A percentile compares a stretch with the other conserved stretches of the same genome.
Evolutionary conservation across 2,888 invertebrate genomes (phyloP).

Genomic region (Eilema caniola): DNA sequence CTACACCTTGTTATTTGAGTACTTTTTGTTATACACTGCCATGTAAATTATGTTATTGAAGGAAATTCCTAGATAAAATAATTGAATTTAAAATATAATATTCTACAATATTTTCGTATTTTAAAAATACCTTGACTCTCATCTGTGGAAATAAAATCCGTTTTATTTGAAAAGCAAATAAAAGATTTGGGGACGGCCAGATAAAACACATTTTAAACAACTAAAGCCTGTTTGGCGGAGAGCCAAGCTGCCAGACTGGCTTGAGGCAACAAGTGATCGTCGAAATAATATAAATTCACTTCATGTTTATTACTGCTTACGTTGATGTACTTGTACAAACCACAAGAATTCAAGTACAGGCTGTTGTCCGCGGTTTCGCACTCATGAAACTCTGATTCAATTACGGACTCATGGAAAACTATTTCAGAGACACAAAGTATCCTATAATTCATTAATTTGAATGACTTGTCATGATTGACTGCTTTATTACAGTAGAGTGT

Average conservation of each 20-base stretch:
- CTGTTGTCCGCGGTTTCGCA: neutral
- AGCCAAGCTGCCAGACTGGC: conserved; percentile 44
- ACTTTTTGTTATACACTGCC: conserved; percentile 30
- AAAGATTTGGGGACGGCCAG: conserved; percentile 31
- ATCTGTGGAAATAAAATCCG: neutral
- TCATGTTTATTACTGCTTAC: conserved; percentile 28
- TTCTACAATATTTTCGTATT: neutral
- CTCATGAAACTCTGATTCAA: neutral
- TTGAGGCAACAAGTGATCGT: conserved; percentile 60
- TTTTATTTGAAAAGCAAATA: conserved; percentile 24
- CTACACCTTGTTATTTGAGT: neutral
- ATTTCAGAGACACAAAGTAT: too few relatives aligned
- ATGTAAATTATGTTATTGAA: conserved; percentile 10
- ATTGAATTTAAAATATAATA: neutral
- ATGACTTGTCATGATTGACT: too few relatives aligned
- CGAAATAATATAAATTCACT: conserved; percentile 46
- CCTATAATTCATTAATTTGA: too few relatives aligned
- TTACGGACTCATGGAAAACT: neutral
- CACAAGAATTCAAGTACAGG: neutral
- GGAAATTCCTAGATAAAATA: neutral
- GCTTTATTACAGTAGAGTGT: too few relatives aligned
- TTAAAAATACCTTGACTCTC: neutral
- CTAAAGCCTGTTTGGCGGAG: conserved; percentile 47
- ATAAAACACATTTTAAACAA: conserved; percentile 44
- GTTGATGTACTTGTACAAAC: neutral